phyloP scores from a whole-genome alignment of 2,888 invertebrate species.

The Dicyrtoma fusca region DNA sequence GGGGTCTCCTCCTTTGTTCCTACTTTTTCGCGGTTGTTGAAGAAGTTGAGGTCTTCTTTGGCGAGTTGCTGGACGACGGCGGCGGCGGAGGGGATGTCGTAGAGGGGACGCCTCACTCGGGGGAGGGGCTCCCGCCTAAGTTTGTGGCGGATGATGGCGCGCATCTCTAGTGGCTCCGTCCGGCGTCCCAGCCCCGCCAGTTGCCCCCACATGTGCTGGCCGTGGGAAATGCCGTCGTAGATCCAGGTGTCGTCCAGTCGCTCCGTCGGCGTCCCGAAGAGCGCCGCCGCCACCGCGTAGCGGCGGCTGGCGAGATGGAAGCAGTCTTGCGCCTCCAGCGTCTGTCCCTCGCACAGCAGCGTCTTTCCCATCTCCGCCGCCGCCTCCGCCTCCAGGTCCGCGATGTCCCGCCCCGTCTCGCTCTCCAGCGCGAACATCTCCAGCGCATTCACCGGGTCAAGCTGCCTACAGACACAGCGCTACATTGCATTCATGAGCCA shows the following conservation, averaged over 20 bases:
- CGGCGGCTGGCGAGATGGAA: constrained; percentile 35
- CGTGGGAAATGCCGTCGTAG: constrained; percentile 45
- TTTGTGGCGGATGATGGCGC: constrained; percentile 43
- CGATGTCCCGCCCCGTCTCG: constrained; percentile 36
- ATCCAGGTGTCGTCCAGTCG: constrained; percentile 39
- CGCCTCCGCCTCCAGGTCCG: constrained; percentile 49
- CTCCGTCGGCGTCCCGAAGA: background rate
- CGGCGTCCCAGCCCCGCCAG: constrained; percentile 43
- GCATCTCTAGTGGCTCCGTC: constrained; percentile 20
- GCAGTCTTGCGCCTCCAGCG: constrained; percentile 50
- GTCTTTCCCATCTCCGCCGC: constrained; percentile 47
- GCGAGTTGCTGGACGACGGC: no score
- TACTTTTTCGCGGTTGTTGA: no score
- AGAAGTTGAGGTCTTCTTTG: no score
- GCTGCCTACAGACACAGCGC: constrained; percentile 12
- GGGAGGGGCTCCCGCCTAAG: constrained; percentile 39
- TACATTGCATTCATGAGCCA: background rate
- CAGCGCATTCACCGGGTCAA: constrained; percentile 44
- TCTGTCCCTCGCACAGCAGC: constrained; percentile 48
- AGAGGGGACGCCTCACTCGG: no score
- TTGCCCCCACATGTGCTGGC: constrained; percentile 48
- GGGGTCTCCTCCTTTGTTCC: no score
- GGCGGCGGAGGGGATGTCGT: no score
- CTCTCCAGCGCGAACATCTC: constrained; percentile 48
- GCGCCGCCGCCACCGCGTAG: background rate